Percentiles rank a stretch among this genome's conserved stretches.
phyloP scores from a whole-genome alignment of 2,888 invertebrate species.

The Petrolisthes manimaculis region DNA sequence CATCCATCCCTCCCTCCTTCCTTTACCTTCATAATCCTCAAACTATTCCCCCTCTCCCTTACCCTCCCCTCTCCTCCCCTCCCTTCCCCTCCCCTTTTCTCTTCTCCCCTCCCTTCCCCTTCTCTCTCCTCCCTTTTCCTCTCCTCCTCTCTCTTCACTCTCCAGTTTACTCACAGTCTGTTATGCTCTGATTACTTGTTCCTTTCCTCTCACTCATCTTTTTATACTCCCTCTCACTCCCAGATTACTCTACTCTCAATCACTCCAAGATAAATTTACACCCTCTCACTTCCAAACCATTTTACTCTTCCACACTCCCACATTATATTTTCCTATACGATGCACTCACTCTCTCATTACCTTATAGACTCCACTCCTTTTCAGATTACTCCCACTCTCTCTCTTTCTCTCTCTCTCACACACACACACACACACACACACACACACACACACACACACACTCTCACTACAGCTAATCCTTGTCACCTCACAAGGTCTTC shows the following conservation, averaged over 20 bases:
- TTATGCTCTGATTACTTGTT: background rate
- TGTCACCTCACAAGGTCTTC: too few species aligned
- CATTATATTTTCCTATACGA: background rate
- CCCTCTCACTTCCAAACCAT: background rate
- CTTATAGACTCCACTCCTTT: background rate
- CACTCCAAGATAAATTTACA: background rate
- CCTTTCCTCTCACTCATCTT: background rate
- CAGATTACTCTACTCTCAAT: background rate
- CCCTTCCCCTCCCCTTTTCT: background rate
- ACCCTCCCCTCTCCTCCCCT: background rate
- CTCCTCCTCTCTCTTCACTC: background rate
- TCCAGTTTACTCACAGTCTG: background rate
- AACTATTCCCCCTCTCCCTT: background rate
- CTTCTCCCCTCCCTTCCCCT: background rate
- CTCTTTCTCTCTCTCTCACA: background rate
- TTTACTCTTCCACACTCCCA: conserved; percentile 9
- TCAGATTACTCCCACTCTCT: background rate
- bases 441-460: background rate
- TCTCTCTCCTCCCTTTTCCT: background rate
- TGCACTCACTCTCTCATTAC: background rate
- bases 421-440: conserved; percentile 4
- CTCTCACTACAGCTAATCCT: too few species aligned
- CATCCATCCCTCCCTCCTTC: background rate
- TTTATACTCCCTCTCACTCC: conserved; percentile 15
- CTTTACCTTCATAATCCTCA: background rate